Evolutionary conservation across 2,797 vertebrate species (phyloP), one percentile per base, ranked within the genome.

Genomic region (Strix occidentalis): DNA sequence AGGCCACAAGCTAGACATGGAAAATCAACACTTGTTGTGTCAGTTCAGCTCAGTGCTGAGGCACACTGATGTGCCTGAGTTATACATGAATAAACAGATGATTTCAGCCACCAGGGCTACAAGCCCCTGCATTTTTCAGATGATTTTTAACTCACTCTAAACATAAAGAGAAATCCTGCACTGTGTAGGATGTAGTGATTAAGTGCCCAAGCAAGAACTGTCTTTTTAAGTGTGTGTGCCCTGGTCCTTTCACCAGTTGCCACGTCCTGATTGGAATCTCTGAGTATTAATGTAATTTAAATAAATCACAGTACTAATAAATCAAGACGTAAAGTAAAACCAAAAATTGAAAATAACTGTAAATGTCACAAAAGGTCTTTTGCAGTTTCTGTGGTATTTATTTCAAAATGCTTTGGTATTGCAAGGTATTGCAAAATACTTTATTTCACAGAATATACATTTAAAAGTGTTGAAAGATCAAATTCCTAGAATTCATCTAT

Each of bases 401-500:
- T 85, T 94, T 33, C 41, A 84, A 89, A 95, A 46, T 5, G 16
- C 35, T 84, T 84, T 41, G 13, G 23, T 61, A 87, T 68, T 87
- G 37, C 0, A 4, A 85, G 79, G 15, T 80, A 85, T 50, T 95
- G 63, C 13, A 3, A 92, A 96, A 84, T 80, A 65, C 35, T 92
- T 89, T 90, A 76, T 89, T 96, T 85, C 78, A 72, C 6, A 50
- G 83, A 86, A 93, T 91, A 91, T 46, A 82, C 87, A 81, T 93
- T 93, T 86, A 65, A 79, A 87, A 71, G 83, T 83, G 93, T 61
- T 83, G 93, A 97, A 97, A 97, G 97, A 97, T 95, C 85, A 95
- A 13, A 97, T 97, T 97, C 96, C 95, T 97, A 81, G 89, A 96
- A 96, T 97, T 96, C 93, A 90, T 94, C 92, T 97, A 11, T 78